Base-by-base conservation (phyloP, 2,113 vertebrate species). In the Corydoras maculifer region DNA sequence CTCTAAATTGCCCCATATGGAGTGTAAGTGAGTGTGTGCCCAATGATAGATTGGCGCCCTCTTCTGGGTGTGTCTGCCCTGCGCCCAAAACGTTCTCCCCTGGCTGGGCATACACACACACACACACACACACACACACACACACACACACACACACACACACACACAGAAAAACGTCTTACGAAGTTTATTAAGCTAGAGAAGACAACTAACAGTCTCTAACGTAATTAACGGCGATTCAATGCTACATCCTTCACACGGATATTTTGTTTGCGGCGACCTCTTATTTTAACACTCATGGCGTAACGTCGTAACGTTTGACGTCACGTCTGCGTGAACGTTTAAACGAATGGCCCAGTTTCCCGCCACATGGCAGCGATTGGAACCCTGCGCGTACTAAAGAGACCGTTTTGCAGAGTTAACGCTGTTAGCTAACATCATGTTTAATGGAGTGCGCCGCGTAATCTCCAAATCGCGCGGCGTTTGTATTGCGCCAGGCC, bases 201-300 rank as follows among this genome's bases (percentile, higher is more conserved):
- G 18, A 25, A 25, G 18, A 1, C 18, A 25, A 25, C 2, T 25
- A 25, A 25, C 18, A 25, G 18, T 25, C 18, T 25, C 18, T 25
- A 25, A 79, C 70, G 58, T 78, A 68, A 72, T 66, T 65, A 69
- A 71, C 67, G 60, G 62, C 75, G 77, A 69, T 73, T 75, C 73
- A 77, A 58, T 29, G 67, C 51, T 59, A 72, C 64, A 76, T 79
- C 80, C 77, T 67, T 68, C 71, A 77, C 69, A 66, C 75, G 75
- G 79, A 81, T 80, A 83, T 81, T 78, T 81, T 65, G 74, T 77
- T 79, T 80, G 59, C 61, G 64, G 58, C 65, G 69, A 77, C 68
- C 25, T 69, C 72, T 66, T 76, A 25, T 25, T 74, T 62, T 75
- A 74, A 72, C 63, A 2, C 18, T 25, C 18, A 25, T 25, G 2